Percentiles rank a stretch among this genome's conserved stretches.
phyloP scores from a whole-genome alignment of 1,140 invertebrate species.

The Laupala kohalensis region DNA sequence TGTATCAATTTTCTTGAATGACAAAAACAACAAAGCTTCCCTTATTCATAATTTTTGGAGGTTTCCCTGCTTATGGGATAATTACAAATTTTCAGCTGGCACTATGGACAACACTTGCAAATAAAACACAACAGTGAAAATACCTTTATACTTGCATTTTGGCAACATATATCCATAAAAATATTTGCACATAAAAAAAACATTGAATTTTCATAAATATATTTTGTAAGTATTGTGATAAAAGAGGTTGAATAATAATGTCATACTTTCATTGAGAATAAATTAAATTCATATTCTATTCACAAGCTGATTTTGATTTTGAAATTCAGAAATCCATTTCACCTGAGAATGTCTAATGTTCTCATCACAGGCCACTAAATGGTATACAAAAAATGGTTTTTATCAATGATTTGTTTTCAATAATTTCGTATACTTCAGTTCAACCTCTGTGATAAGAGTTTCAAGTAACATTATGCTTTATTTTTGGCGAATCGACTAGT shows the following conservation, averaged over 20 bases:
- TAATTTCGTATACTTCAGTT: conserved; percentile 6
- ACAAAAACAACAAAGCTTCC: no score
- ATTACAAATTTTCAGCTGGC: neutral
- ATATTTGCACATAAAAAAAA: neutral
- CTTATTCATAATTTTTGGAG: no score
- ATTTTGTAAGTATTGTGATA: neutral
- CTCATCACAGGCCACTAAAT: conserved; percentile 9
- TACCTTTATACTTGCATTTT: neutral
- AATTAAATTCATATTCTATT: neutral
- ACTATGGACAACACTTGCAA: neutral
- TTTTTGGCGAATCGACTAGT: conserved; percentile 9
- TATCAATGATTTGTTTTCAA: neutral
- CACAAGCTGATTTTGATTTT: neutral
- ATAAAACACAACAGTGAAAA: neutral
- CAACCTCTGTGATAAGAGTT: neutral
- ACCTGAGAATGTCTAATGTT: conserved; percentile 4
- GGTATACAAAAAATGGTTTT: conserved; percentile 3
- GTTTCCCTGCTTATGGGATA: no score
- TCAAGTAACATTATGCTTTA: neutral
- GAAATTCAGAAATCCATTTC: neutral
- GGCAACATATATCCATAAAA: neutral
- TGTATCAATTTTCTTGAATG: neutral
- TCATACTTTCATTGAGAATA: neutral
- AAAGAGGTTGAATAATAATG: neutral
- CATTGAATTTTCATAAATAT: neutral